Evolutionary conservation across 2,113 vertebrate genomes (phyloP).

Genomic region (Gopherus flavomarginatus): DNA sequence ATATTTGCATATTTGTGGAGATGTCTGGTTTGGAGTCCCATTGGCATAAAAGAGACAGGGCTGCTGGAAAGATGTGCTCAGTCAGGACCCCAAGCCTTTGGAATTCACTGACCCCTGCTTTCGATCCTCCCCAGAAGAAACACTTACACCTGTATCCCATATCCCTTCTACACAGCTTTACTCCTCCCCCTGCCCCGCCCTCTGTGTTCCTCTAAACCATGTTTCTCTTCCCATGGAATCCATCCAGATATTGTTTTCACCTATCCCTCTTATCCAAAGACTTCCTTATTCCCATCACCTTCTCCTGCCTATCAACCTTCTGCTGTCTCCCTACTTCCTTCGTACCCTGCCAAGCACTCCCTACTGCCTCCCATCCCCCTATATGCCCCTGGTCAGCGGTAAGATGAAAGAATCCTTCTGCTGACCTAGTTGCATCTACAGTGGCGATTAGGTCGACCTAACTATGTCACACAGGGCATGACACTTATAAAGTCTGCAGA

Average conservation of each 20-base stretch:
- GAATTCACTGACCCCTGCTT: not conserved
- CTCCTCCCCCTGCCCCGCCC: not conserved
- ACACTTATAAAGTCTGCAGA: not conserved
- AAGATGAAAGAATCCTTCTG: not conserved
- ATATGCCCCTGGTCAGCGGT: not conserved
- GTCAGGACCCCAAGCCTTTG: not conserved
- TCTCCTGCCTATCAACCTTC: not conserved
- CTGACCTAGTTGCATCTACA: not conserved
- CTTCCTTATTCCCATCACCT: not conserved
- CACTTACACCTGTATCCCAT: not conserved
- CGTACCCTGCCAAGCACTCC: not conserved
- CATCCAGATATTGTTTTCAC: not conserved
- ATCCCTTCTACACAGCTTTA: not conserved
- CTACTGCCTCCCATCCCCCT: not conserved
- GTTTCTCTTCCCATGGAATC: not conserved
- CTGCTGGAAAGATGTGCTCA: not conserved
- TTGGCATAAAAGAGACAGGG: not conserved
- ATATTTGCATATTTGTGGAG: not conserved
- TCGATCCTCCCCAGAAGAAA: not conserved
- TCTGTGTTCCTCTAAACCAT: not conserved
- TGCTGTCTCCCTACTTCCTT: rapidly evolving
- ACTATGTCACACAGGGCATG: not conserved
- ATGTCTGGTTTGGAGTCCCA: not conserved
- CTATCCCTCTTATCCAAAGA: not conserved
- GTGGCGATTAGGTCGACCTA: not conserved